Base-by-base conservation (phyloP, 2,797 vertebrate genomes). In the Leucoraja ocellata region DNA sequence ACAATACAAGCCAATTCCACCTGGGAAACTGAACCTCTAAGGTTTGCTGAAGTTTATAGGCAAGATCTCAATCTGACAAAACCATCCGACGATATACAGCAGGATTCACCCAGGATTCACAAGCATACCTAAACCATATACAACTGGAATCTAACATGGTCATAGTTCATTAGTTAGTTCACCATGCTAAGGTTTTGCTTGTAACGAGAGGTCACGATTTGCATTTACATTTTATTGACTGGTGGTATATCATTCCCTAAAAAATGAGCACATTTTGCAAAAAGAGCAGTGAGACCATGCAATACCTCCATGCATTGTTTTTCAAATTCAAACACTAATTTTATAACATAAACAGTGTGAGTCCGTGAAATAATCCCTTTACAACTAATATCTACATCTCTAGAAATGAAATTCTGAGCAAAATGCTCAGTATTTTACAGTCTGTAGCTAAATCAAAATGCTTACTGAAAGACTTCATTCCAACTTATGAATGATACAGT, bases 281-380 rank as follows among this genome's bases (percentile, higher is more conserved):
- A 95, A 95, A 95, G 94, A 94, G 94, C 71, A 18, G 95, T 96
- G 96, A 95, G 95, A 95, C 95, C 96, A 96, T 96, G 96, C 96
- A 96, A 94, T 96, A 96, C 94, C 95, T 54, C 46, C 93, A 96
- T 95, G 96, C 96, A 95, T 95, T 95, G 95, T 94, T 94, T 95
- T 96, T 95, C 94, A 95, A 95, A 94, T 95, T 96, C 95, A 95
- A 93, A 94, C 95, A 95, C 95, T 71, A 92, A 54, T 76, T 76
- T 54, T 92, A 54, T 71, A 92, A 92, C 36, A 76, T 54, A 91
- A 91, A 91, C 39, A 46, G 36, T 13, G 1, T 21, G 23, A 91
- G 68, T 23, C 68, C 36, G n/a, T 76, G 10, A 92, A 58, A 92
- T 54, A 95, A 94, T 95, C 95, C 95, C 95, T 95, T 96, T 95